phyloP scores from a whole-genome alignment of 1,140 invertebrate species.

The Scylla paramamosain region DNA sequence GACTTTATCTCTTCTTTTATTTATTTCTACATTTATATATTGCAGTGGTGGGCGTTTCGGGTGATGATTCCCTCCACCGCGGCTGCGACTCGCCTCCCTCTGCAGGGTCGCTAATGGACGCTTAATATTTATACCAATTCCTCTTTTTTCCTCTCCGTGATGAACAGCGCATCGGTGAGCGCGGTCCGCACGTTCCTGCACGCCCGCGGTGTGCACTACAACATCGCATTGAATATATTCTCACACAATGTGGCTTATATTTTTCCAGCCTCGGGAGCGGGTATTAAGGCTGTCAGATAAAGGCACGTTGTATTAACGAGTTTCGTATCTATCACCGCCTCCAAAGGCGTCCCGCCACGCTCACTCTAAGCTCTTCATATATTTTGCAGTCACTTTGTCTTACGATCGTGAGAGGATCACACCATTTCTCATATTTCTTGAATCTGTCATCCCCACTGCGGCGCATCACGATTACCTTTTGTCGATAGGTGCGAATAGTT shows the following conservation, averaged over 20 bases:
- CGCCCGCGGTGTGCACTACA: not conserved
- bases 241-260: constrained; percentile 52
- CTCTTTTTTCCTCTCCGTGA: not conserved
- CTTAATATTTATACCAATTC: not conserved
- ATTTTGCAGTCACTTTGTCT: constrained; percentile 73
- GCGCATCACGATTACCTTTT: constrained; percentile 74
- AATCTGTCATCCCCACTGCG: constrained; percentile 73
- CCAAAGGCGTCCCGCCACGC: constrained; percentile 55
- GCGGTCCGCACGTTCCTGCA: not conserved
- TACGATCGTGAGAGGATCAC: constrained; percentile 71
- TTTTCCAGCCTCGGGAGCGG: constrained; percentile 35
- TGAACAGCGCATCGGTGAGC: not conserved
- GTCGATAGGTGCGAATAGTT: constrained; percentile 75
- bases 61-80: too few relatives aligned
- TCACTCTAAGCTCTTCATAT: constrained; percentile 40
- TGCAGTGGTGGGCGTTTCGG: not conserved
- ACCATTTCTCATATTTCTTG: constrained; percentile 75
- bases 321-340: constrained; percentile 58
- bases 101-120: not conserved
- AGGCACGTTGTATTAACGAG: constrained; percentile 68
- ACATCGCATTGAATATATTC: constrained; percentile 35
- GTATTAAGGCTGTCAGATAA: constrained; percentile 67
- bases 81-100: not conserved
- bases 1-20: not conserved
- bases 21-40: not conserved